These are phyloP conservation scores for Trachelipus rathkii DNA, from an alignment of 1,140 invertebrate genomes.

Conservation along the genomic window DNA sequence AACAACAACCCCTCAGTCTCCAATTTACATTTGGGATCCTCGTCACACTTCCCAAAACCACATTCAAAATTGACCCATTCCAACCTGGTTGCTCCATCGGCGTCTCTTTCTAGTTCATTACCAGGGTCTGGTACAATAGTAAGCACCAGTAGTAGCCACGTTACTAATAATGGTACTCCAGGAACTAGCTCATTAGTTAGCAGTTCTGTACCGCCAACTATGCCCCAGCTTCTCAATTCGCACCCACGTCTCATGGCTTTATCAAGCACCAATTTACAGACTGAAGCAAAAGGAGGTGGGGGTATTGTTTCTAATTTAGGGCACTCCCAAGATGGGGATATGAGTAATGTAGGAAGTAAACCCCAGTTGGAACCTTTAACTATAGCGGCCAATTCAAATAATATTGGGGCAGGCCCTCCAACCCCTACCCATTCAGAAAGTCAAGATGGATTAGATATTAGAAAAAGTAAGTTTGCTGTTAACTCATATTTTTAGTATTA, in stretches of 20 bases:
- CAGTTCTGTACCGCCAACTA: slow-evolving; percentile 28
- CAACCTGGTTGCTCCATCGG: background rate
- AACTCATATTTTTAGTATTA: too few relatives aligned
- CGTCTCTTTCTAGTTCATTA: slow-evolving; percentile 13
- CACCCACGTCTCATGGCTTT: slow-evolving; percentile 34
- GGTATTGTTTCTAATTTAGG: slow-evolving; percentile 32
- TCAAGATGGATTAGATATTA: slow-evolving; percentile 60
- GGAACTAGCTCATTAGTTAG: slow-evolving; percentile 30
- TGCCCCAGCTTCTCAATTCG: slow-evolving; percentile 34
- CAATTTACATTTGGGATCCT: background rate
- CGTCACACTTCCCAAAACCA: background rate
- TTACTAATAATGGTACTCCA: slow-evolving; percentile 23
- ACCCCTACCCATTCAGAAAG: slow-evolving; percentile 67
- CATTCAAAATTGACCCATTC: slow-evolving; percentile 33
- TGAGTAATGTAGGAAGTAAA: slow-evolving; percentile 32
- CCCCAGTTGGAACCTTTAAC: slow-evolving; percentile 40
- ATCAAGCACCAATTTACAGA: slow-evolving; percentile 30
- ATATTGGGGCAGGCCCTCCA: slow-evolving; percentile 59
- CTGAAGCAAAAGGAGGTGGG: slow-evolving; percentile 51
- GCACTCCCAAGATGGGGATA: slow-evolving; percentile 34
- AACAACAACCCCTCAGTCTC: background rate
- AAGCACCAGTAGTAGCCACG: slow-evolving; percentile 17
- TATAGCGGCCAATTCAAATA: slow-evolving; percentile 46
- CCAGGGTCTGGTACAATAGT: slow-evolving; percentile 17
- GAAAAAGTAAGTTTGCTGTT: slow-evolving; percentile 41